Conservation (phyloP, 2,888 invertebrate genomes). For the Hydropsyche betteni region DNA sequence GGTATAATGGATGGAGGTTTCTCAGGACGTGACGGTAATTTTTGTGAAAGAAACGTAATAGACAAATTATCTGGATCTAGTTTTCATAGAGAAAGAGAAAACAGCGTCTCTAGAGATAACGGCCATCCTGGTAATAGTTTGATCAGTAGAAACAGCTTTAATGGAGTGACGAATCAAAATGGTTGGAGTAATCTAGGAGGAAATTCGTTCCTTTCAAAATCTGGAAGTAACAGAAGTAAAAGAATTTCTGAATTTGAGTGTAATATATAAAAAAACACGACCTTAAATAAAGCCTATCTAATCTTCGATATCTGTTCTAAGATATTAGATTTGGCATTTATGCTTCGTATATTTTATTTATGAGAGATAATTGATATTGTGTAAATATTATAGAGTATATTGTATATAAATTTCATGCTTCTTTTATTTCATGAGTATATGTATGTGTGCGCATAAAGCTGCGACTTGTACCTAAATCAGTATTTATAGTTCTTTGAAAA, state of each 20-base stretch:
- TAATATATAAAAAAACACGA: conserved; percentile 62
- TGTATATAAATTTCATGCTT: too few species aligned
- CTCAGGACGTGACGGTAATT: conserved; percentile 62
- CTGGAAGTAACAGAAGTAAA: conserved; percentile 63
- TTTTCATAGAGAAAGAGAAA: conserved; percentile 62
- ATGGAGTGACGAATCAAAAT: conserved; percentile 59
- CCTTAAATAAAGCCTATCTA: neutral
- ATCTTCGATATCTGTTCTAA: conserved; percentile 22
- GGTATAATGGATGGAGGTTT: conserved; percentile 64
- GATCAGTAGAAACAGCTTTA: conserved; percentile 65
- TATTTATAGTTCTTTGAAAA: conserved; percentile 32
- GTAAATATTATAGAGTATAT: conserved; percentile 18
- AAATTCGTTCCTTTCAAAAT: conserved; percentile 61
- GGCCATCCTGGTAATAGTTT: conserved; percentile 50
- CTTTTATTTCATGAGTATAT: conserved; percentile 9
- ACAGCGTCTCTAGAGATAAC: conserved; percentile 57
- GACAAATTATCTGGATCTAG: conserved; percentile 64
- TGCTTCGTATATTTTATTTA: neutral
- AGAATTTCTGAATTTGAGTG: conserved; percentile 73
- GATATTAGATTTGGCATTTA: conserved; percentile 21
- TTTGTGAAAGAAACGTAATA: conserved; percentile 58
- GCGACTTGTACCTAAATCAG: conserved; percentile 44
- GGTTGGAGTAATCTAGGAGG: conserved; percentile 54
- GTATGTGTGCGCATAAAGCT: neutral
- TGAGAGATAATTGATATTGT: neutral